A percentile compares a stretch with the other conserved stretches of the same genome.
These are phyloP conservation scores for Athalia cordata DNA, from an alignment of 2,888 invertebrate genomes.

Conservation along the genomic window DNA sequence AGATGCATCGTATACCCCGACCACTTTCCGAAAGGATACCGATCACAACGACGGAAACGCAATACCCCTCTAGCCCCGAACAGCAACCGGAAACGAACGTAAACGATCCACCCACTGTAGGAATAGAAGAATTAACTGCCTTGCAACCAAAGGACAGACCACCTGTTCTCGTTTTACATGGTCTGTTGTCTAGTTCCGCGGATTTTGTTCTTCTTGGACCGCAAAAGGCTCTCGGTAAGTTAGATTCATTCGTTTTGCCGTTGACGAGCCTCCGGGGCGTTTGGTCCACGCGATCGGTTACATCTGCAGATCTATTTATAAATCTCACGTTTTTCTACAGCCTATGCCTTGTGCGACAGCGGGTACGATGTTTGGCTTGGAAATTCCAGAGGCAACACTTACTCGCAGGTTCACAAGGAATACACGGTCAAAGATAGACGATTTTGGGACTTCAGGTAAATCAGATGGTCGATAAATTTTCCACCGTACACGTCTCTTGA, in stretches of 20 bases:
- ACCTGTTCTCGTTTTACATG: slow-evolving; percentile 67
- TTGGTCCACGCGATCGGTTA: neutral
- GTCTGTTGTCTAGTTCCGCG: slow-evolving; percentile 68
- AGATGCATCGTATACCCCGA: slow-evolving; percentile 72
- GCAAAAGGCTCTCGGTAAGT: slow-evolving; percentile 65
- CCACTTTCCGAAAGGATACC: slow-evolving; percentile 14
- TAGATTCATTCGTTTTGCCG: neutral
- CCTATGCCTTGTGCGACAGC: slow-evolving; percentile 66
- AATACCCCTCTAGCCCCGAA: neutral
- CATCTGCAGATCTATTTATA: neutral
- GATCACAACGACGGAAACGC: neutral
- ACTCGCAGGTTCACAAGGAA: slow-evolving; percentile 66
- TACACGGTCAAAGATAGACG: slow-evolving; percentile 67
- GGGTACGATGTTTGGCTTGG: slow-evolving; percentile 70
- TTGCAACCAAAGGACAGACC: slow-evolving; percentile 50
- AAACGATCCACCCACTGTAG: neutral
- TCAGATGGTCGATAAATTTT: too few species aligned
- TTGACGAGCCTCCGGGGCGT: neutral
- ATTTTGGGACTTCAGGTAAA: slow-evolving; percentile 71
- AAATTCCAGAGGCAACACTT: slow-evolving; percentile 69
- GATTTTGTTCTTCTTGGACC: slow-evolving; percentile 70
- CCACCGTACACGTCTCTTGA: too few species aligned
- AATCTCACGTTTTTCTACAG: slow-evolving; percentile 53
- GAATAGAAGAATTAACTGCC: neutral
- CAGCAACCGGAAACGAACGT: neutral